A percentile compares a stretch with the other conserved stretches of the same genome.
These are phyloP conservation scores for Nephrotoma guestfalica DNA, from an alignment of 2,888 invertebrate genomes.

Conservation along the genomic window DNA sequence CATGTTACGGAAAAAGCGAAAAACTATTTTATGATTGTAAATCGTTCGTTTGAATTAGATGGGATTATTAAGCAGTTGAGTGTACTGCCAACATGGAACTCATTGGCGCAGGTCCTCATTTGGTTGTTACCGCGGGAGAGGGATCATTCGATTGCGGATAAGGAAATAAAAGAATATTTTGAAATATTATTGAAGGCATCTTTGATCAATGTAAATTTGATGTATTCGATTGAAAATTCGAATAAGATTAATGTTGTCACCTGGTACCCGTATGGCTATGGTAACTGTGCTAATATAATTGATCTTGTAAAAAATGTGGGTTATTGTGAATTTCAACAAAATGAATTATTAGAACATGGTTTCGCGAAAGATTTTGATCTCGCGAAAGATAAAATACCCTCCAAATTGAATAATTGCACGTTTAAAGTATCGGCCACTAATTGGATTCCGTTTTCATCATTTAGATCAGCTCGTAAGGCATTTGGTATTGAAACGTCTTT, in stretches of 20 bases:
- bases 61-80: constrained; percentile 23
- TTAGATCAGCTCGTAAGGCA: constrained; percentile 6
- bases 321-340: constrained; percentile 1
- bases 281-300: constrained; percentile 23
- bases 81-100: constrained; percentile 26
- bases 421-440: constrained; percentile 23
- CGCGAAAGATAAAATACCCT: constrained; percentile 21
- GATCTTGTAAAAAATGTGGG: neutral
- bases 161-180: constrained; percentile 14
- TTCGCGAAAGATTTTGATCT: neutral
- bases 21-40: constrained; percentile 25
- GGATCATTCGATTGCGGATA: constrained; percentile 14
- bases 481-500: constrained; percentile 26
- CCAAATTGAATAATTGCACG: constrained; percentile 25
- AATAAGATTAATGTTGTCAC: constrained; percentile 21
- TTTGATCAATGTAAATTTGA: constrained; percentile 27
- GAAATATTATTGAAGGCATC: constrained; percentile 22
- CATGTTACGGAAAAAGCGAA: constrained; percentile 22
- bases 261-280: constrained; percentile 27
- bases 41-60: constrained; percentile 23
- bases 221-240: constrained; percentile 22
- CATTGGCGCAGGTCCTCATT: constrained; percentile 28
- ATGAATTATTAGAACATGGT: neutral
- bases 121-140: constrained; percentile 16
- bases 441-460: constrained; percentile 27